These are phyloP conservation scores for Ceyx cyanopectus DNA, from an alignment of 2,113 vertebrate species.

Conservation along the genomic window DNA sequence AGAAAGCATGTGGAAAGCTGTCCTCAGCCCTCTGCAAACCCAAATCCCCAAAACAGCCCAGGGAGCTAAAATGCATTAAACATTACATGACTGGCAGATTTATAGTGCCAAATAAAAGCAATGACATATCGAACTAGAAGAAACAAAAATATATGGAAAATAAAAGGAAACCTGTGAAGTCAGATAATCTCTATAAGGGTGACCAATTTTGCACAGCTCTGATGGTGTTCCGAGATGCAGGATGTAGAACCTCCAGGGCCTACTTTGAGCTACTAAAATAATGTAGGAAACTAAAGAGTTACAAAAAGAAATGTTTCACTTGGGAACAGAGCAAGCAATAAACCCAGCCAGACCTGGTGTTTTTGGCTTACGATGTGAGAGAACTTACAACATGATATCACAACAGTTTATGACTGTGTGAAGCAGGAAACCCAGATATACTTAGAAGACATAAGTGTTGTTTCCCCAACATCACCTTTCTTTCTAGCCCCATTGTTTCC, in stretches of 20 bases:
- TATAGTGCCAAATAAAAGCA: constrained; percentile 19
- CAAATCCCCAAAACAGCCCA: background rate
- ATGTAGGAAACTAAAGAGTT: constrained; percentile 36
- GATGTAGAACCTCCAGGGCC: background rate
- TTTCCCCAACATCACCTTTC: constrained; percentile 6
- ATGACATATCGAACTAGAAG: background rate
- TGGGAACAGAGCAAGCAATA: constrained; percentile 47
- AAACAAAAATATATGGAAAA: background rate
- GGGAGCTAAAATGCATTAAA: background rate
- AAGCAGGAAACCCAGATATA: constrained; percentile 48
- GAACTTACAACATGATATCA: constrained; percentile 12
- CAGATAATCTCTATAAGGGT: background rate
- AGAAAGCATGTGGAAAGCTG: background rate
- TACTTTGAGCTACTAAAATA: background rate
- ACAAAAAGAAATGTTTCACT: constrained; percentile 30
- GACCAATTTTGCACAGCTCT: background rate
- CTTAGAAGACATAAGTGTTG: constrained; percentile 25
- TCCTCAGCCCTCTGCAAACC: background rate
- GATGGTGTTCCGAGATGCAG: background rate
- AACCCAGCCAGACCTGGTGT: background rate
- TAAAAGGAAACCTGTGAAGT: background rate
- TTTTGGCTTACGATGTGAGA: constrained; percentile 48
- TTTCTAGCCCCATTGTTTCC: constrained; percentile 4
- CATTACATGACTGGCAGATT: background rate
- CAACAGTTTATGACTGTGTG: constrained; percentile 37